Evolutionary conservation across 2,113 vertebrate genomes (phyloP).

Genomic region (Plecotus auritus): DNA sequence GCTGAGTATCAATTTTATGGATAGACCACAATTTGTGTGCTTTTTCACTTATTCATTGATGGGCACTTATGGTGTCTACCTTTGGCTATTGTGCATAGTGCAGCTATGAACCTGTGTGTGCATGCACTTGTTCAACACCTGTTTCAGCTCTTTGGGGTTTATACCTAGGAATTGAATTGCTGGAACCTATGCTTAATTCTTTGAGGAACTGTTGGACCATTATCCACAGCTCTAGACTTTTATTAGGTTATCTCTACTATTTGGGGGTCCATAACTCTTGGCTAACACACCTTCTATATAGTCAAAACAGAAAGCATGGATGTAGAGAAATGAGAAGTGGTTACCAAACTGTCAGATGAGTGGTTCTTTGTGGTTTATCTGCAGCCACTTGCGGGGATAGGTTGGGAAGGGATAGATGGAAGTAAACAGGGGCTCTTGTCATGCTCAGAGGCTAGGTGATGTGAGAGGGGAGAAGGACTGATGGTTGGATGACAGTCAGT

Average conservation of each 20-base stretch:
- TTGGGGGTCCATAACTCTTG: neutral
- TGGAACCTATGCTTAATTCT: neutral
- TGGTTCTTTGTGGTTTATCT: neutral
- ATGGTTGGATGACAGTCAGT: neutral
- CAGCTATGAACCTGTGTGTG: fast-evolving
- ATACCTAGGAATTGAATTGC: neutral
- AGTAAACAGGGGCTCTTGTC: neutral
- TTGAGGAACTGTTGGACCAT: neutral
- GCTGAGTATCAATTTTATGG: neutral
- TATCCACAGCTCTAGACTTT: neutral
- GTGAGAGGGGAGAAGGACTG: neutral
- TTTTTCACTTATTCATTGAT: neutral
- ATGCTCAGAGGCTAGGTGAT: neutral
- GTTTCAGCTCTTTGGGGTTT: neutral
- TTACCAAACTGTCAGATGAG: neutral
- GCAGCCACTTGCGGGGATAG: neutral
- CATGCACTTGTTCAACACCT: neutral
- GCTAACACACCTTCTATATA: neutral
- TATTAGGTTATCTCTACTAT: neutral
- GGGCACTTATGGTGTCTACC: neutral
- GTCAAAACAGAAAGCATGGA: fast-evolving
- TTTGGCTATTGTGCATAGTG: neutral
- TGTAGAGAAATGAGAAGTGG: neutral
- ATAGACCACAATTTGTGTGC: neutral
- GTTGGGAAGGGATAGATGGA: neutral